Percentiles rank a stretch among this genome's conserved stretches.
phyloP scores from a whole-genome alignment of 1,140 invertebrate species.

The Drosophila simulans region DNA sequence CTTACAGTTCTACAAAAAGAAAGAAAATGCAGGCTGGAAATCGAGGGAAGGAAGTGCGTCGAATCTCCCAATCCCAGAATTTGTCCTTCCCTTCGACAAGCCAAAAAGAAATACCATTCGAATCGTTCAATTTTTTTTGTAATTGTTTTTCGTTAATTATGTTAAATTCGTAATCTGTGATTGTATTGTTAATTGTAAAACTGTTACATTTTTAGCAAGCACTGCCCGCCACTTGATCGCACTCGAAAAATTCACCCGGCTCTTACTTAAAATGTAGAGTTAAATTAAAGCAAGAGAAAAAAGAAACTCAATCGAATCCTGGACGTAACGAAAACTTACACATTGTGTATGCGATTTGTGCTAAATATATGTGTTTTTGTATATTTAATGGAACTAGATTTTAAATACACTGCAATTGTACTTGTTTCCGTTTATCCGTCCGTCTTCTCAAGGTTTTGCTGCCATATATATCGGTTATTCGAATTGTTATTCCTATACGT shows the following conservation, averaged over 20 bases:
- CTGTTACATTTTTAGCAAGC: conserved; percentile 37
- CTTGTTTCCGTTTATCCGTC: conserved; percentile 12
- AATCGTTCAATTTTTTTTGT: conserved; percentile 5
- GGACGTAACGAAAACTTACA: conserved; percentile 6
- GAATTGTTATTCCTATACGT: conserved; percentile 30
- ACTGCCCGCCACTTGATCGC: conserved; percentile 42
- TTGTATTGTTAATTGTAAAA: conserved; percentile 58
- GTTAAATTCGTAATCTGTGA: conserved; percentile 65
- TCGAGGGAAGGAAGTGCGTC: not conserved
- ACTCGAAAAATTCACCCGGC: conserved; percentile 8
- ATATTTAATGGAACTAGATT: conserved; percentile 6
- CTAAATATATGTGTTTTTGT: conserved; percentile 18
- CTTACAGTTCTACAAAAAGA: conserved; percentile 13
- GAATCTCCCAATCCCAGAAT: conserved; percentile 8
- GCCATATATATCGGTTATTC: conserved; percentile 28
- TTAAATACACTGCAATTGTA: conserved; percentile 8
- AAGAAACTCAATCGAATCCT: conserved; percentile 2
- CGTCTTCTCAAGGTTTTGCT: conserved; percentile 19
- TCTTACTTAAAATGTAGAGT: conserved; percentile 2
- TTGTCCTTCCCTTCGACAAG: not conserved
- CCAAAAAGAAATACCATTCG: not conserved
- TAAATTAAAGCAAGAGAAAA: not conserved
- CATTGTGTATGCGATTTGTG: conserved; percentile 23
- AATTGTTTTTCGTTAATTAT: conserved; percentile 30
- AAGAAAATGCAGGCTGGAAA: not conserved